Evolutionary conservation across 2,888 invertebrate species (phyloP), one percentile per base, ranked within the genome.

Genomic region (Chouioia cunea): DNA sequence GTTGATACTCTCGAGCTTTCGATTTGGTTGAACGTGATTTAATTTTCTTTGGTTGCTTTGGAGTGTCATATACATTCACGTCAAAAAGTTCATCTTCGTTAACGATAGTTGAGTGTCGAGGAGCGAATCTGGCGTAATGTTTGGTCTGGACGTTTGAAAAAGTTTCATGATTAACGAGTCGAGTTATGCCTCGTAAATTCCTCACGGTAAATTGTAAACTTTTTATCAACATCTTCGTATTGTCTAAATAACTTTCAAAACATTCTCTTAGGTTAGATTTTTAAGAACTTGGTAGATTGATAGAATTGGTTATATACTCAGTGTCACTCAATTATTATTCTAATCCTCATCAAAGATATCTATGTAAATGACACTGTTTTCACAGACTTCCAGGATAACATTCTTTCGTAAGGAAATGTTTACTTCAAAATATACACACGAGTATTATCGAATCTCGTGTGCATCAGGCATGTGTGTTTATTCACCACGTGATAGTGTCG

Each of bases 41-140:
- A 15, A 36, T n/a, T 59, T 16, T 60, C 4, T n/a, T 63, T 62
- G 22, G 2, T 18, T 73, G 44, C 27, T 63, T 1, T 0, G 12
- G 3, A 18, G 65, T 56, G 16, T 76, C 74, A 54, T 72, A 76
- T 60, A 79, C 75, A 0, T 75, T 65, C 6, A 60, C 60, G 4
- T 79, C 78, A 16, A 77, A 78, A 53, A 81, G 71, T 74, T 87
- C 86, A 73, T 88, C 88, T 16, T 89, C 88, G 63, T 90, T 84
- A 43, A 88, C 77, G 52, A 90, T 87, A 77, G 86, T 87, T 27
- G 83, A 81, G 22, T 90, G 90, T 68, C 91, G 88, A 77, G 88
- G 88, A 72, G 83, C 75, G 89, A 89, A 90, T 77, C 89, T 86
- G 14, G 60, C 65, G 73, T 76, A 79, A 66, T 68, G 73, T 60